Base-by-base conservation (phyloP, 2,888 invertebrate genomes). In the Philereme transversata region DNA sequence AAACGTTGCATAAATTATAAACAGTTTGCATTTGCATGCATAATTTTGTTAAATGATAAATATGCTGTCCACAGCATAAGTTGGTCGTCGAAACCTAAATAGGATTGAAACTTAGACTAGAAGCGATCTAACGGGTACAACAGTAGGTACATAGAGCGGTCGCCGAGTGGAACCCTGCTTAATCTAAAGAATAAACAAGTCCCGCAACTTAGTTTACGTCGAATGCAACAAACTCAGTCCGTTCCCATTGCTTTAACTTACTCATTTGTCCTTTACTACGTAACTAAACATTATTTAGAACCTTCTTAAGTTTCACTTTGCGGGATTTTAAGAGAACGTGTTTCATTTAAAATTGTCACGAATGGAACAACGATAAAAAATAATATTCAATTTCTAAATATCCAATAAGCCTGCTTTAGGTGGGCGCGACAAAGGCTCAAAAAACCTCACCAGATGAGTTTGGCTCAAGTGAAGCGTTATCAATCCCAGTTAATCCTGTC, bases 181-280 rank as follows among this genome's bases (percentile, higher is more conserved):
- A 83, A 86, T 86, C 85, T 85, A 79, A 86, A 85, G 84, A 84
- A 83, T 85, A 85, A 86, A 86, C 83, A 86, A 79, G 70, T 77
- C 72, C 65, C 76, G 71, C 72, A 73, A 76, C 78, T 74, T 68
- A 72, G 73, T 77, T 79, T 77, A 74, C 77, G 71, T 78, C 70
- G 65, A 74, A 76, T 84, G 83, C 82, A 83, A 83, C 83, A 81
- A 84, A 83, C 83, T 82, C 74, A 54, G 69, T 71, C 69, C 72
- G 65, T 72, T 22, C 22, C 22, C 22, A 22, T 22, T 71, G 79
- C 75, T 79, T 76, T 78, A 79, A 76, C 77, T 80, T 81, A 79
- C 70, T 81, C 77, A 79, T 81, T 82, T 81, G 76, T 75, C 70
- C 71, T 73, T 77, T 73, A 74, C 68, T 69, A 65, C 62, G 57